Evolutionary conservation across 53 echinoderm and acorn worm species (phyloP).

Genomic region (Arbacia lixula): DNA sequence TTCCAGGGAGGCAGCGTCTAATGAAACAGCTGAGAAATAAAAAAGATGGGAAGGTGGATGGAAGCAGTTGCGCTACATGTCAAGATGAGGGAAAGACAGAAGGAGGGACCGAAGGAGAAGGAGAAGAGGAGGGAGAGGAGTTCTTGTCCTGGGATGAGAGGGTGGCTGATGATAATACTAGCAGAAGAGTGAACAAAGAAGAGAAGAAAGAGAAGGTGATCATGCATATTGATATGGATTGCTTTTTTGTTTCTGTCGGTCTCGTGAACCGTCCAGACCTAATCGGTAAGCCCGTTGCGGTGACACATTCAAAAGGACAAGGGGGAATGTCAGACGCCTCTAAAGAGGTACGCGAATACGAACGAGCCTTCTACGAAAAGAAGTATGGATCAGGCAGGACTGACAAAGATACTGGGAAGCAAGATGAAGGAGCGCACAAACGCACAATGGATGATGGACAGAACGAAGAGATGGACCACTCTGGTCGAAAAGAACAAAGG

Average conservation of each 20-base stretch:
- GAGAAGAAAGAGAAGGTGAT: slow-evolving; percentile 53
- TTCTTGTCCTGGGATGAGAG: too few relatives aligned
- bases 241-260: slow-evolving; percentile 97
- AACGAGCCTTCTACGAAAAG: slow-evolving; percentile 74
- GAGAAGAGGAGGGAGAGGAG: slow-evolving; percentile 11
- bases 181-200: background rate
- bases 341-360: slow-evolving; percentile 70
- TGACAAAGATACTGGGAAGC: background rate
- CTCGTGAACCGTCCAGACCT: slow-evolving; percentile 82
- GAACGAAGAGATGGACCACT: background rate
- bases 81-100: background rate
- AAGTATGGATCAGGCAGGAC: slow-evolving; percentile 58
- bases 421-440: background rate
- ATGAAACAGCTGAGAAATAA: slow-evolving; percentile 12
- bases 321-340: slow-evolving; percentile 62
- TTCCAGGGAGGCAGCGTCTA: slow-evolving; percentile 82
- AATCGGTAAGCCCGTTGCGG: slow-evolving; percentile 89
- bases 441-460: background rate
- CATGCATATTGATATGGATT: slow-evolving; percentile 99
- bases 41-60: background rate
- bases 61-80: background rate
- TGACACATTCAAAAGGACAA: slow-evolving; percentile 91
- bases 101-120: background rate
- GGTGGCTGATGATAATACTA: background rate
- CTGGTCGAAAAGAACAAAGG: background rate